Evolutionary conservation across 2,113 vertebrate genomes (phyloP), one percentile per base, ranked within the genome.

Genomic region (Ia io): DNA sequence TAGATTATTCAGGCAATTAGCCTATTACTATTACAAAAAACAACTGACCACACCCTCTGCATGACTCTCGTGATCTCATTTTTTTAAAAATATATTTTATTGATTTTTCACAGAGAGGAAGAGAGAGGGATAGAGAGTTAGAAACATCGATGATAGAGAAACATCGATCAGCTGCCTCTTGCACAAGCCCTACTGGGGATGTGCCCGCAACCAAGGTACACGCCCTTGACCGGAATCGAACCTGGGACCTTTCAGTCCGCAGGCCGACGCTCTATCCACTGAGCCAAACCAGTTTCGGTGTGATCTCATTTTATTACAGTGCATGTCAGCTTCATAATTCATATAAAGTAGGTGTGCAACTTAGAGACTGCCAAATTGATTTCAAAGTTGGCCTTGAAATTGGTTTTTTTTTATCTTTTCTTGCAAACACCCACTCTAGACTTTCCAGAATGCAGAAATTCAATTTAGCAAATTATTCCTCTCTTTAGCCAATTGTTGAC

Each of bases 11-110:
- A 76, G 22, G 17, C 51, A 77, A 53, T 92, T 18, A 71, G 74
- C n/a, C 61, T 77, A 32, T 53, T 86, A 77, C 17, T 61, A 70
- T n/a, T 90, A 47, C 56, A 73, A 86, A 86, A 92, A 95, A 73
- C 32, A 88, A 88, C 63, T 84, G 32, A 70, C 35, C 88, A 94
- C 82, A 90, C 70, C 89, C 47, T 92, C 23, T 80, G 28, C 35
- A 22, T 51, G 32, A 25, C n/a, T 5, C 32, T 35, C 69, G 20
- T 61, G 35, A 12, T 53, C 12, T 89, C 23, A 61, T 84, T 88
- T 95, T 83, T n/a, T n/a, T n/a, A n/a, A n/a, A n/a, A n/a, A n/a
- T n/a, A n/a, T n/a, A n/a, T n/a, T n/a, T n/a, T n/a, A n/a, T n/a
- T n/a, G n/a, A n/a, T n/a, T n/a, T n/a, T n/a, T n/a, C n/a, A n/a